phyloP scores from a whole-genome alignment of 2,797 vertebrate species.

The Cynodonichthys magdalenae region DNA sequence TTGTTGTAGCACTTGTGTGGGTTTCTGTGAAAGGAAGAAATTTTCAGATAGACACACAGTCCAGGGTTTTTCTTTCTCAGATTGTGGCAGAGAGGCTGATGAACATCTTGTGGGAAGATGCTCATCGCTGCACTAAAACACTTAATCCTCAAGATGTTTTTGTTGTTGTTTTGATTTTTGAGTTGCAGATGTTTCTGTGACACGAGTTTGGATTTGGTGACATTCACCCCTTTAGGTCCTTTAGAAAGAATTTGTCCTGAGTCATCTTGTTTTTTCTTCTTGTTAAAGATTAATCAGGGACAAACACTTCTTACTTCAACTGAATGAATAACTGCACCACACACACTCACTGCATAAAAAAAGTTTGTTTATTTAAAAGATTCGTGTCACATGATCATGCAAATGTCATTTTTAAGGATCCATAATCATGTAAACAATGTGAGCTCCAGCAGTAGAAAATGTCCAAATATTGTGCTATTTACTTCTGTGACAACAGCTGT shows the following conservation, averaged over 20 bases:
- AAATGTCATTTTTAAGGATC: too few species aligned
- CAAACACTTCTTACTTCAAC: slow-evolving; percentile 64
- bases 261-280: slow-evolving; percentile 23
- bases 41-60: not conserved
- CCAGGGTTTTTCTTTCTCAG: not conserved
- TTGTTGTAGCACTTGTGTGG: slow-evolving; percentile 46
- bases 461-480: too few species aligned
- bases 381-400: too few species aligned
- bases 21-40: slow-evolving; percentile 31
- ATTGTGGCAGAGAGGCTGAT: slow-evolving; percentile 18
- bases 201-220: not conserved
- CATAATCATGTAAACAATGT: too few species aligned
- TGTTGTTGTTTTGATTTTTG: not conserved
- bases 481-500: too few species aligned
- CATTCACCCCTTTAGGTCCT: slow-evolving; percentile 36
- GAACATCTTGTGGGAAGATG: slow-evolving; percentile 41
- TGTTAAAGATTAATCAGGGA: slow-evolving; percentile 75
- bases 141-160: not conserved
- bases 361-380: too few species aligned
- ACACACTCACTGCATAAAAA: slow-evolving; percentile 1
- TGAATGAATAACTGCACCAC: slow-evolving; percentile 1
- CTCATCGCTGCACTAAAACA: not conserved
- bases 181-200: slow-evolving; percentile 3
- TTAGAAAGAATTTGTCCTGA: slow-evolving; percentile 51
- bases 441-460: too few species aligned